Evolutionary conservation across 92 coral and sea anemone genomes (phyloP).

Genomic region (Parazoanthus swiftii): DNA sequence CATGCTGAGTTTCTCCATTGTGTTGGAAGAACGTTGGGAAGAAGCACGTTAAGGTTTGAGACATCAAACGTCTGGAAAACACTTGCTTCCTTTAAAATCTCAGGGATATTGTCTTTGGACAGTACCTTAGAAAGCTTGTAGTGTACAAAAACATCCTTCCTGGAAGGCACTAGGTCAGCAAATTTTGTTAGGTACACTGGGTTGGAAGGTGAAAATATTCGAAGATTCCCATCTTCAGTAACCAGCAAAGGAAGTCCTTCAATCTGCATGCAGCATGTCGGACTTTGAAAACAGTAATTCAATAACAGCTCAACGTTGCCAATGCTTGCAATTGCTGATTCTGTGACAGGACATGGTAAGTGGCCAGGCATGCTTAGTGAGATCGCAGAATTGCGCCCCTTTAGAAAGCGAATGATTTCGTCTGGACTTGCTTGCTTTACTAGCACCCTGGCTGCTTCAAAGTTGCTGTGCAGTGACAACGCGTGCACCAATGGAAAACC

Average conservation of each 20-base stretch:
- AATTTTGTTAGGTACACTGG: conserved; percentile 47
- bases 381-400: background rate
- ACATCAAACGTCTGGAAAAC: conserved; percentile 3
- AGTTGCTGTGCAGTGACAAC: conserved; percentile 1
- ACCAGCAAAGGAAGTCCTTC: conserved; percentile 49
- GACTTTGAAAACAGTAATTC: conserved; percentile 37
- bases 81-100: background rate
- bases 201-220: conserved; percentile 4
- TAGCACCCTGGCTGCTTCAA: conserved; percentile 3
- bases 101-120: background rate
- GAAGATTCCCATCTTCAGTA: conserved; percentile 39
- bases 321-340: background rate
- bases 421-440: conserved; percentile 12
- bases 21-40: conserved; percentile 19
- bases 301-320: conserved; percentile 9
- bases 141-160: conserved; percentile 34
- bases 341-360: conserved; percentile 9
- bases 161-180: conserved; percentile 43
- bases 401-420: conserved; percentile 17
- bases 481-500: conserved; percentile 23
- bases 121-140: conserved; percentile 10
- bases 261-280: conserved; percentile 18
- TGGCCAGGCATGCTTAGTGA: background rate
- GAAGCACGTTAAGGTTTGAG: background rate
- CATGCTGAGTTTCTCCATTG: conserved; percentile 16